A percentile compares a stretch with the other conserved stretches of the same genome.
These are phyloP conservation scores for Drosophila biarmipes DNA, from an alignment of 1,140 invertebrate genomes.

Conservation along the genomic window DNA sequence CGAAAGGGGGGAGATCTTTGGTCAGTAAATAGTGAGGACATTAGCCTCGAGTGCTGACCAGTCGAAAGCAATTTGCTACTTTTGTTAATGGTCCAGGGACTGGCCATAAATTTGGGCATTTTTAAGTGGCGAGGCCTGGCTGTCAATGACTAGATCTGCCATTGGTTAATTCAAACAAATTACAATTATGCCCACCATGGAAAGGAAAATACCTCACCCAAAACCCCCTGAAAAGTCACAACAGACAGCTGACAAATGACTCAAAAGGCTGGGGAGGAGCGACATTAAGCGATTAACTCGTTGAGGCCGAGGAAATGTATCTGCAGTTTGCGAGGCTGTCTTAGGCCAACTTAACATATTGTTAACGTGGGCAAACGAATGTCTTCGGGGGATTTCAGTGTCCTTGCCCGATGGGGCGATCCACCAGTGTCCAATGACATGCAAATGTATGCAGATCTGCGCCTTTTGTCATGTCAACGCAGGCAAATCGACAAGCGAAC, in stretches of 20 bases:
- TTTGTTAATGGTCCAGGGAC: constrained; percentile 51
- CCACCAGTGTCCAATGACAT: constrained; percentile 70
- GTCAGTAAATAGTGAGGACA: constrained; percentile 68
- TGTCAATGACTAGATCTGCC: constrained; percentile 52
- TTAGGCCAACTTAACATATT: constrained; percentile 75
- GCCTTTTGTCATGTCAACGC: constrained; percentile 84
- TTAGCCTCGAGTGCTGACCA: constrained; percentile 58
- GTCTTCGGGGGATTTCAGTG: constrained; percentile 79
- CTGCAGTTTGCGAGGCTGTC: constrained; percentile 3
- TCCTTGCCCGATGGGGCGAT: constrained; percentile 80
- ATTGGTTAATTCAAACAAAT: constrained; percentile 71
- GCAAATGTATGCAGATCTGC: constrained; percentile 84
- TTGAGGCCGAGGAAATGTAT: constrained; percentile 36
- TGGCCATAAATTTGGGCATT: constrained; percentile 65
- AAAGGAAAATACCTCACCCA: constrained; percentile 11
- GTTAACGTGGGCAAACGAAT: constrained; percentile 73
- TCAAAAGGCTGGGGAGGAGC: constrained; percentile 27
- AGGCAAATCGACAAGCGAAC: constrained; percentile 76
- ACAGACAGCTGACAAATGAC: constrained; percentile 78
- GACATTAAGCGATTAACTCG: constrained; percentile 81
- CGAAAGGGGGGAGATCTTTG: constrained; percentile 12
- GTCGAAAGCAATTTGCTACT: constrained; percentile 65
- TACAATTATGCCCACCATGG: constrained; percentile 59
- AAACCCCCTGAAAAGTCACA: constrained; percentile 23
- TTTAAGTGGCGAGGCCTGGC: constrained; percentile 24